Evolutionary conservation across 2,888 invertebrate species (phyloP).

Genomic region (Entomobrya proxima): DNA sequence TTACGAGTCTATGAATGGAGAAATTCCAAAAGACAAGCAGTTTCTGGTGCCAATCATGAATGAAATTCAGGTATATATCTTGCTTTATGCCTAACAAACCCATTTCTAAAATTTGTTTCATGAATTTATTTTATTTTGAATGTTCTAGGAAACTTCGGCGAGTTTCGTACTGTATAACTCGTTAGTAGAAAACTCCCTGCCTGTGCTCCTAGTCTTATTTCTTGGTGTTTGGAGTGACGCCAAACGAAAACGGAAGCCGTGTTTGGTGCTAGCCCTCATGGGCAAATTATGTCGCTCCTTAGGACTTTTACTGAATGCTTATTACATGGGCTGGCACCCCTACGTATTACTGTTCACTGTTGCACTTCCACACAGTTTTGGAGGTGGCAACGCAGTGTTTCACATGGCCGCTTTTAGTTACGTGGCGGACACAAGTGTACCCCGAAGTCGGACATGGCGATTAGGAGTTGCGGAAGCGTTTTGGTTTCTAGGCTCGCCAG

Average conservation of each 20-base stretch:
- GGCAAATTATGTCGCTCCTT: constrained; percentile 74
- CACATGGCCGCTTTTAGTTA: constrained; percentile 75
- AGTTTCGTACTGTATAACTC: constrained; percentile 74
- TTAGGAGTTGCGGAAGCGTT: constrained; percentile 74
- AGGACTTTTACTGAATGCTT: constrained; percentile 73
- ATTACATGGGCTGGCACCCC: constrained; percentile 73
- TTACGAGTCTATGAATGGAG: constrained; percentile 68
- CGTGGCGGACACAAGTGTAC: constrained; percentile 74
- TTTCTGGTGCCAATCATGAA: constrained; percentile 70
- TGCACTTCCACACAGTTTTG: constrained; percentile 73
- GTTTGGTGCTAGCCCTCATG: constrained; percentile 71
- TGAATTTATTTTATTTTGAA: not conserved
- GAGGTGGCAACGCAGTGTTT: constrained; percentile 74
- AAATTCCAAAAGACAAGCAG: constrained; percentile 66
- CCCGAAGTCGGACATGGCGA: constrained; percentile 74
- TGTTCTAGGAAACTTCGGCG: constrained; percentile 71
- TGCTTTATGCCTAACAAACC: not conserved
- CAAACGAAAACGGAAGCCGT: constrained; percentile 72
- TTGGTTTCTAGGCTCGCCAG: constrained; percentile 74
- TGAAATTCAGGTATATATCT: constrained; percentile 71
- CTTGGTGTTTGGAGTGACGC: constrained; percentile 75
- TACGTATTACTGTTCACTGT: constrained; percentile 72
- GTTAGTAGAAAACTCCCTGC: constrained; percentile 75
- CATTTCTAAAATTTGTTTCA: not conserved
- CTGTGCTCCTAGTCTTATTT: constrained; percentile 75